Evolutionary conservation across 2,797 vertebrate genomes (phyloP), one percentile per base, ranked within the genome.

Genomic region (Sebastes cheni): DNA sequence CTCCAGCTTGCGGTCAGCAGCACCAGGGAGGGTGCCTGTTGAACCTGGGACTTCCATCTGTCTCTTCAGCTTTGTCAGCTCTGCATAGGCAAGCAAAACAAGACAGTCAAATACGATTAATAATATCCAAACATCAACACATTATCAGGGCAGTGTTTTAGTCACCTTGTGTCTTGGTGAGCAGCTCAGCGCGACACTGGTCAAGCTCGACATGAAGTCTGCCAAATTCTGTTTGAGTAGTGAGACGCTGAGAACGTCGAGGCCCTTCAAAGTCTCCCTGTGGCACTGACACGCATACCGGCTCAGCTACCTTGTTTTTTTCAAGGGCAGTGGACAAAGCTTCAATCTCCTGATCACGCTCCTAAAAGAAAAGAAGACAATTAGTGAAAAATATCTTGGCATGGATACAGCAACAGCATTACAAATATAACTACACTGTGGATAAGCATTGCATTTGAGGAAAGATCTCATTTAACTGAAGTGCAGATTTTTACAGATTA

Each of bases 1-100:
- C 52, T 97, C 95, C 77, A 99, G 95, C 82, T 99, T 99, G 79
- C 95, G 97, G 75, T 99, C 97, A 23, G 96, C 97, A 58, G 97
- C 94, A 56, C 8, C 76, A 8, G 96, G 96, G 23, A 97, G 90
- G 16, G 89, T 86, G 11, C 92, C 95, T 4, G 96, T 81, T 3
- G 95, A 93, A 59, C 95, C 95, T 14, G 96, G 95, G 0, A 95
- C 91, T 11, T 96, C 93, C 27, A 96, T 76, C 92, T 97, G 93
- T 80, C 93, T 94, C 88, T 96, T 96, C 89, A 97, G 95, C 75
- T 94, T 96, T 8, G 83, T 91, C 75, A 99, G 64, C 86, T 98
- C 99, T 99, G 91, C 56, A 36, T 27, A 32, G 69, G 11, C 18
- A 67, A 70, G 46, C 8, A 32, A 20, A 78, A 54, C 13, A 13